Evolutionary conservation across 2,797 vertebrate species (phyloP), one percentile per base, ranked within the genome.

Genomic region (Menidia menidia): DNA sequence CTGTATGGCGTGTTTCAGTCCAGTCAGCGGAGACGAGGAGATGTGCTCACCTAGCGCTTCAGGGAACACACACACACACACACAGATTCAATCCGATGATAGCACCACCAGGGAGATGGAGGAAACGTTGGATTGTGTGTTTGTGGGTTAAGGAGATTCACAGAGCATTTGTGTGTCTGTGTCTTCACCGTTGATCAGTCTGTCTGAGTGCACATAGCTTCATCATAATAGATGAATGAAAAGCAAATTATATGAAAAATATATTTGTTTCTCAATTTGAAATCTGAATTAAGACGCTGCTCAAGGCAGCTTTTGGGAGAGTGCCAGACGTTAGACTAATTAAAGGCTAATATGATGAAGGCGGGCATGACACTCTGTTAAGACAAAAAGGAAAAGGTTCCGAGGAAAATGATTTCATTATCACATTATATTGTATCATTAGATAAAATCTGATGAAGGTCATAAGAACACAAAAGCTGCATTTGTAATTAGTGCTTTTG

Each of bases 41-140:
- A 56, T 52, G 51, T 63, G 74, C 77, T 81, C 79, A 60, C 85
- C 85, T 83, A 75, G 52, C 61, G 80, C 88, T 84, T 75, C 75
- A 61, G 84, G 81, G 66, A 77, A 77, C 67, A 77, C 33, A 83
- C 42, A 71, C 60, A 77, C 67, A 77, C 33, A 83, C 42, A 71
- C 60, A 71, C 60, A 80, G 73, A 83, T 86, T 62, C 61, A 60
- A 55, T 58, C 66, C 44, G 70, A 65, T 80, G 87, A 85, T 80
- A 61, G 52, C 16, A 5, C 72, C 69, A 77, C 74, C 11, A 16
- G 80, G 71, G 74, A 86, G 64, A 75, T 1, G 9, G 52, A 59
- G 60, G 67, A 73, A 69, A 57, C 14, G 52, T 33, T 54, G 25
- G 30, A 71, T 58, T 33, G 58, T 35, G 32, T 19, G 61, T 35